Conservation (phyloP, 2,797 vertebrate genomes). For the Odontamblyopus rebecca region DNA sequence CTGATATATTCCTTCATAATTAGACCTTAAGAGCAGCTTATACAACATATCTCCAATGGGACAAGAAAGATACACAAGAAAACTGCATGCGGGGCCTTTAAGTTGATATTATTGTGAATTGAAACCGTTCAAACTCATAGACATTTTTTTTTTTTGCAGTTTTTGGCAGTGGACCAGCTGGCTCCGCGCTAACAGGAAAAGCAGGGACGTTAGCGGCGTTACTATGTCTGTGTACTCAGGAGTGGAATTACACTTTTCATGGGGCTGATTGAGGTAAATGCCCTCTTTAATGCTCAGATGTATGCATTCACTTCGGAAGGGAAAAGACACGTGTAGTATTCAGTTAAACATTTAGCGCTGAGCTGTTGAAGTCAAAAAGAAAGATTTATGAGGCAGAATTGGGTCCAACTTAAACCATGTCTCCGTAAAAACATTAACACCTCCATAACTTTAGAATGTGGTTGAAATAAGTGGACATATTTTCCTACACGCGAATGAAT, state of each 20-base stretch:
- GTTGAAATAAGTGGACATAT: background rate
- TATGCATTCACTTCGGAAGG: constrained; percentile 46
- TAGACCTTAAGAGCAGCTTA: too few species aligned
- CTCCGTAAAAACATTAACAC: constrained; percentile 15
- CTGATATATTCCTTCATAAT: too few species aligned
- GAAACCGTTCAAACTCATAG: too few species aligned
- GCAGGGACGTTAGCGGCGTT: constrained; percentile 37
- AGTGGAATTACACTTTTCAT: constrained; percentile 69
- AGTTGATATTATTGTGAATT: too few species aligned
- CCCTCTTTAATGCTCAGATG: constrained; percentile 63
- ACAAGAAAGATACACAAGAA: too few species aligned
- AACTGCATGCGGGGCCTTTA: too few species aligned
- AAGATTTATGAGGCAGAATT: constrained; percentile 29
- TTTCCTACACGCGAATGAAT: background rate
- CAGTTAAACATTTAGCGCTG: constrained; percentile 47
- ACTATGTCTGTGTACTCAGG: constrained; percentile 54
- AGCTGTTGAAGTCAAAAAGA: constrained; percentile 22
- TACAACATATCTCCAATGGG: too few species aligned
- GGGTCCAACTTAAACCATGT: constrained; percentile 36
- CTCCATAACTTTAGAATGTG: constrained; percentile 15
- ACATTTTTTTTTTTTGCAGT: background rate
- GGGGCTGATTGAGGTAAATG: constrained; percentile 63
- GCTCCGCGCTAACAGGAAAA: constrained; percentile 25
- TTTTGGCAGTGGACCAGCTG: constrained; percentile 42
- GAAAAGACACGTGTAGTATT: constrained; percentile 38